These are phyloP conservation scores for Lichenostomus cassidix DNA, from an alignment of 2,113 vertebrate genomes.

Conservation along the genomic window DNA sequence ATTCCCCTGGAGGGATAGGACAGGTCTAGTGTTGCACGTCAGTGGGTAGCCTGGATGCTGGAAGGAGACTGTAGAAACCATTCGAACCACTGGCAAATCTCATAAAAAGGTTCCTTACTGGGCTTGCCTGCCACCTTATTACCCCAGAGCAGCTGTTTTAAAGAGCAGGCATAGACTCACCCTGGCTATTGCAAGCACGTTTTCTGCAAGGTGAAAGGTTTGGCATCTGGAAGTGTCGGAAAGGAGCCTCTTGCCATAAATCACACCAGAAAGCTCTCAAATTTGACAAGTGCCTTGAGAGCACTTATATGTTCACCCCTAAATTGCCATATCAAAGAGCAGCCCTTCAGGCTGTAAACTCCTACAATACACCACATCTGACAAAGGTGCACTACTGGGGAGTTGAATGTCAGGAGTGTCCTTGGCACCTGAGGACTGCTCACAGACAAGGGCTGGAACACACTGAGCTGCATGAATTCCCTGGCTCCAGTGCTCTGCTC, in stretches of 20 bases:
- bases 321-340: conserved; percentile 73
- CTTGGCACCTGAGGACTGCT: background rate
- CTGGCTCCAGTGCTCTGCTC: background rate
- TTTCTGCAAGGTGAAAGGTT: conserved; percentile 63
- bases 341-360: conserved; percentile 55
- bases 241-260: conserved; percentile 74
- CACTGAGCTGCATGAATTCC: background rate
- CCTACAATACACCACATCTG: conserved; percentile 31
- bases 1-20: background rate
- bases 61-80: background rate
- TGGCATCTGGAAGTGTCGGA: conserved; percentile 79
- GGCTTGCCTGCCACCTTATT: conserved; percentile 1
- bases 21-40: background rate
- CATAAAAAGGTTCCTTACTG: background rate
- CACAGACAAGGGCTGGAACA: background rate
- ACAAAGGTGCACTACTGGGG: background rate
- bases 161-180: background rate
- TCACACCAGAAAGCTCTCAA: conserved; percentile 71
- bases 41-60: background rate
- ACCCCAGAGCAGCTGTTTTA: background rate
- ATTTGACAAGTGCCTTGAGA: conserved; percentile 73
- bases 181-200: conserved; percentile 25
- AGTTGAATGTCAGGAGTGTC: background rate
- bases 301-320: conserved; percentile 57
- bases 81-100: background rate